Conservation (phyloP, 2,888 invertebrate genomes). For the Caenorhabditis panamensis region DNA sequence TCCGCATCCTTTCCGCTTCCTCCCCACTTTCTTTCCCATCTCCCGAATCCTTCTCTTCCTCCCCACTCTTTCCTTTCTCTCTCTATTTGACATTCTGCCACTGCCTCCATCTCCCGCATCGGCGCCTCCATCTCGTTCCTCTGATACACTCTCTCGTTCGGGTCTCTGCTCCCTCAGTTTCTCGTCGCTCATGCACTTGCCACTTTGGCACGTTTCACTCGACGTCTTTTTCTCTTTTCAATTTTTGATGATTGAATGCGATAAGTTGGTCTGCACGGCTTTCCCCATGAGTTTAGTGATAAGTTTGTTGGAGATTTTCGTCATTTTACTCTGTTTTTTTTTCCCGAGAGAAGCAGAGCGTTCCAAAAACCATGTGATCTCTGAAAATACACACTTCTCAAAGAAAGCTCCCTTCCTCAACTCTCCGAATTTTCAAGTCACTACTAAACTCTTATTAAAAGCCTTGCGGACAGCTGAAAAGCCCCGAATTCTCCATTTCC, state of each 20-base stretch:
- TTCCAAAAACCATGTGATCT: no score
- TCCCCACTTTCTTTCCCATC: neutral
- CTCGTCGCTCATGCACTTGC: constrained; percentile 49
- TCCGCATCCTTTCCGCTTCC: neutral
- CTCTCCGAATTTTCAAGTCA: no score
- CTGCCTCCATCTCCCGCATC: neutral
- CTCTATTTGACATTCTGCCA: constrained; percentile 26
- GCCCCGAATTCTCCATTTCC: neutral
- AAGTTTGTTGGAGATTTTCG: no score
- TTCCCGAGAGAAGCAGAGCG: no score
- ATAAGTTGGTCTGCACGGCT: no score
- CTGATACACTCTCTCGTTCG: constrained; percentile 8
- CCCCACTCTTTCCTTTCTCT: neutral
- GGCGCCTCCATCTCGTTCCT: neutral
- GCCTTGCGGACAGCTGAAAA: neutral
- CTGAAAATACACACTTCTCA: no score
- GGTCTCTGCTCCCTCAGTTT: constrained; percentile 1
- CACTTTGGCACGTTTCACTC: constrained; percentile 57
- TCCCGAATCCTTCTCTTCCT: neutral
- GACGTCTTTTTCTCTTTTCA: constrained; percentile 9
- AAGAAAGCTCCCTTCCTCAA: no score
- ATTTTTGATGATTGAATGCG: neutral
- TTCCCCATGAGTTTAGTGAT: no score
- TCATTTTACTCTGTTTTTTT: no score
- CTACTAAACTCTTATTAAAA: no score